Percentiles rank a stretch among this genome's conserved stretches.
These are phyloP conservation scores for Aphis gossypii DNA, from an alignment of 1,140 invertebrate species.

Conservation along the genomic window DNA sequence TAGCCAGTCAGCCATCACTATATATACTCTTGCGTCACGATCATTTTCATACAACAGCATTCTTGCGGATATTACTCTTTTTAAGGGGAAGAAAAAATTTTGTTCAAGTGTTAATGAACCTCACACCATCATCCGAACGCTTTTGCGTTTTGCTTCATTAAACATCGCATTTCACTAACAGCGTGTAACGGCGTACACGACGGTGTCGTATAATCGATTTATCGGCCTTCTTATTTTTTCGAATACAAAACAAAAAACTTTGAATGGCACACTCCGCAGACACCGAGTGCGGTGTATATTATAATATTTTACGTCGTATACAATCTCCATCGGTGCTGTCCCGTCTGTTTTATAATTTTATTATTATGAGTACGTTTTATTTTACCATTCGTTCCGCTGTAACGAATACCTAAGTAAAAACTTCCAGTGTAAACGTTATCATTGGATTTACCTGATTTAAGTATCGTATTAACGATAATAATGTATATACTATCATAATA, in stretches of 20 bases:
- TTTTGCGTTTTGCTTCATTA: constrained; percentile 44
- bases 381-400: not conserved
- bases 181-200: not conserved
- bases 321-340: not conserved
- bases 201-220: constrained; percentile 24
- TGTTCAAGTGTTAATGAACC: constrained; percentile 40
- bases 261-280: not conserved
- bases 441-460: not conserved
- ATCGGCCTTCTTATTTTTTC: not conserved
- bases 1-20: not conserved
- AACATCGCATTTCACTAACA: constrained; percentile 33
- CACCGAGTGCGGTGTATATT: not conserved
- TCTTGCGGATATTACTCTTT: constrained; percentile 39
- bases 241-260: not conserved
- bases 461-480: not conserved
- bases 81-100: constrained; percentile 20
- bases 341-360: not conserved
- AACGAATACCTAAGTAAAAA: not conserved
- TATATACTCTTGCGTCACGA: not conserved
- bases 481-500: not conserved
- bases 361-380: not conserved
- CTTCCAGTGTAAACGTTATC: not conserved
- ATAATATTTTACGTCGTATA: not conserved
- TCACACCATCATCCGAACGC: not conserved
- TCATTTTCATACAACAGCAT: constrained; percentile 36